Evolutionary conservation across 2,797 vertebrate species (phyloP).

Genomic region (Bovichtus variegatus): DNA sequence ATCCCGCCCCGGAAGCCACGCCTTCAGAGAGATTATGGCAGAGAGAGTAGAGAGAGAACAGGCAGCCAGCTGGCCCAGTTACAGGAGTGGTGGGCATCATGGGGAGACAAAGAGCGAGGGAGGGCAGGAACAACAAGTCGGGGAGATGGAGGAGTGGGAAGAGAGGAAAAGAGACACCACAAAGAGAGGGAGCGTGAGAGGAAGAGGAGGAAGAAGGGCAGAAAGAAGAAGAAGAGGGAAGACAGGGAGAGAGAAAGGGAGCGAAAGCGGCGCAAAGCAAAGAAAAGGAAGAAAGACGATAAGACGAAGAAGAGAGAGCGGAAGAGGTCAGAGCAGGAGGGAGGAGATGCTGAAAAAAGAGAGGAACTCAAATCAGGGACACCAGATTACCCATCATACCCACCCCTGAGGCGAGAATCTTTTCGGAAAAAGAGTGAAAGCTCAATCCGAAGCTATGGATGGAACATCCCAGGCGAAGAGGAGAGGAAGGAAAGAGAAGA

Average conservation of each 20-base stretch:
- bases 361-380: slow-evolving; percentile 81
- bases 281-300: slow-evolving; percentile 85
- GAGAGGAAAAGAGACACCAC: slow-evolving; percentile 75
- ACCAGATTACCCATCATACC: slow-evolving; percentile 81
- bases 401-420: slow-evolving; percentile 78
- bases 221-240: slow-evolving; percentile 86
- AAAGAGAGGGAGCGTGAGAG: slow-evolving; percentile 80
- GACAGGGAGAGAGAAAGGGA: slow-evolving; percentile 84
- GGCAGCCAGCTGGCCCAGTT: slow-evolving; percentile 85
- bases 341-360: slow-evolving; percentile 78
- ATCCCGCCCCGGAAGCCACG: slow-evolving; percentile 85
- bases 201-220: slow-evolving; percentile 80
- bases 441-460: slow-evolving; percentile 83
- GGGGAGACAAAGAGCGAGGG: slow-evolving; percentile 82
- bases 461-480: slow-evolving; percentile 81
- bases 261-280: slow-evolving; percentile 84
- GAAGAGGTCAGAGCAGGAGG: slow-evolving; percentile 80
- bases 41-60: slow-evolving; percentile 84
- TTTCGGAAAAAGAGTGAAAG: slow-evolving; percentile 86
- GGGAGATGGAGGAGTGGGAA: slow-evolving; percentile 52
- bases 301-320: slow-evolving; percentile 73
- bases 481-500: slow-evolving; percentile 80
- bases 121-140: slow-evolving; percentile 56
- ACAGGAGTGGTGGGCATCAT: slow-evolving; percentile 88
- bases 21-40: slow-evolving; percentile 85